Percentiles rank a stretch among this genome's conserved stretches.
phyloP scores from a whole-genome alignment of 2,113 vertebrate genomes.

The Plecotus auritus region DNA sequence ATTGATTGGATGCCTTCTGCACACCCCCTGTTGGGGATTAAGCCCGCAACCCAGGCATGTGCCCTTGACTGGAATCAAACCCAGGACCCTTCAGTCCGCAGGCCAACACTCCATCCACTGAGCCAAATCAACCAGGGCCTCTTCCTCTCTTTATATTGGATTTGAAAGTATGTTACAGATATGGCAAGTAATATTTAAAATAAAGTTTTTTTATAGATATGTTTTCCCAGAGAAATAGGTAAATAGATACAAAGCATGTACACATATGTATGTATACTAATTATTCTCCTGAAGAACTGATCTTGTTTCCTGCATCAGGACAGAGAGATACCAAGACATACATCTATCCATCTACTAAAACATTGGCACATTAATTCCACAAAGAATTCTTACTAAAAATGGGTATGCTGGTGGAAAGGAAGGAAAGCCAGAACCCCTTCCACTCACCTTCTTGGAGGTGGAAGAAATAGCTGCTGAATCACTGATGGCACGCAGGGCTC shows the following conservation, averaged over 20 bases:
- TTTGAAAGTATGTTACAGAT: background rate
- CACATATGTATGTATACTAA: background rate
- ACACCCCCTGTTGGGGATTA: no score
- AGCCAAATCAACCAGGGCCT: background rate
- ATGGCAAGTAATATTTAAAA: background rate
- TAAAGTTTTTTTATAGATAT: background rate
- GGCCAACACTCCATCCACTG: no score
- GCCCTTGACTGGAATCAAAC: no score
- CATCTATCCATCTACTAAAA: background rate
- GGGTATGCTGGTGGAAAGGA: background rate
- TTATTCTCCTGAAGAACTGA: background rate
- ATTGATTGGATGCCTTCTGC: no score
- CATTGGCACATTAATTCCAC: background rate
- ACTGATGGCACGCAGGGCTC: background rate
- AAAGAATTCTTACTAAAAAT: background rate
- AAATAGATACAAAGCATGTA: background rate
- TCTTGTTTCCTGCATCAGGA: background rate
- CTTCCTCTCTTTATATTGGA: background rate
- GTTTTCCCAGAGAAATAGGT: background rate
- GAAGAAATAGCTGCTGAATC: background rate
- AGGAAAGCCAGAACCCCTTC: background rate
- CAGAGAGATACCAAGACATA: background rate
- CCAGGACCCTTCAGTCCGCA: no score
- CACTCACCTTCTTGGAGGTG: background rate
- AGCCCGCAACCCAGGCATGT: no score